These are phyloP conservation scores for Crocidura indochinensis DNA, from an alignment of 2,797 vertebrate species.

Conservation along the genomic window DNA sequence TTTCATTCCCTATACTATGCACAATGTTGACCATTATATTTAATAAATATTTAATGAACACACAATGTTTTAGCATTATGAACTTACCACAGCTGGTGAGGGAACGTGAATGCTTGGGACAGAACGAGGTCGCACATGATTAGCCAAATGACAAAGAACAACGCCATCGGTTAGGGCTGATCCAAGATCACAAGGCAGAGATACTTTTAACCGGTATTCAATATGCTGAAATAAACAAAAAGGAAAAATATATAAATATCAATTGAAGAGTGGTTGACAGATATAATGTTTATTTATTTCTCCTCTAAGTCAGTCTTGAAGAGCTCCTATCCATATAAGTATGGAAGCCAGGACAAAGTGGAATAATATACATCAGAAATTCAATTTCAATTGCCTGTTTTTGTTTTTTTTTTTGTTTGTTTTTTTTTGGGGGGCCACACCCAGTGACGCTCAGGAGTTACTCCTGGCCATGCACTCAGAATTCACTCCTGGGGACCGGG, in stretches of 20 bases:
- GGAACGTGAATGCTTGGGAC: constrained; percentile 99
- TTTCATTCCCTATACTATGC: constrained; percentile 14
- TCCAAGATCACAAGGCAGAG: constrained; percentile 95
- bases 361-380: constrained; percentile 50
- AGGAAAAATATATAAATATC: background rate
- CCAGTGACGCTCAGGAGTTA: too few species aligned
- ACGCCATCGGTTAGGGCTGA: constrained; percentile 97
- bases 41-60: background rate
- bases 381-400: constrained; percentile 6
- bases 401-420: too few species aligned
- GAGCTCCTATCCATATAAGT: background rate
- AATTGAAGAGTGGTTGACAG: constrained; percentile 9
- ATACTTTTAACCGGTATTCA: constrained; percentile 96
- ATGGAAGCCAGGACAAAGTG: constrained; percentile 1
- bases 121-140: constrained; percentile 97
- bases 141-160: constrained; percentile 98
- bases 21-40: background rate
- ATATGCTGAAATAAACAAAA: constrained; percentile 91
- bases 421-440: too few species aligned
- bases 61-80: background rate
- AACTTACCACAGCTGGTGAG: constrained; percentile 98
- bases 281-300: background rate
- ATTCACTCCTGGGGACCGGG: too few species aligned
- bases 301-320: constrained; percentile 28
- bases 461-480: too few species aligned